phyloP scores from a whole-genome alignment of 2,888 invertebrate species.

The Rutpela maculata region DNA sequence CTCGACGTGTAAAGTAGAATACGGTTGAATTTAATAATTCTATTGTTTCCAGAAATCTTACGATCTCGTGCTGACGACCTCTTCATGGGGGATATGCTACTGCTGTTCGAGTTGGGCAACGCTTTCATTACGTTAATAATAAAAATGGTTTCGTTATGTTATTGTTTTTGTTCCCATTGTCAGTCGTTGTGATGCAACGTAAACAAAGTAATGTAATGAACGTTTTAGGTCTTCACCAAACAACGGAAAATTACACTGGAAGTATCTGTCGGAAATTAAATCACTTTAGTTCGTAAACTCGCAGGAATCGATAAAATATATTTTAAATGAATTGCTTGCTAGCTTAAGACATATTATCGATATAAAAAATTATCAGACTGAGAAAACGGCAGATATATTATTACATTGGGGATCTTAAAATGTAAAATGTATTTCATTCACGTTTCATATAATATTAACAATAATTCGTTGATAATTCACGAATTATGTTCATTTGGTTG shows the following conservation, averaged over 20 bases:
- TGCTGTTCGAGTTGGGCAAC: constrained; percentile 27
- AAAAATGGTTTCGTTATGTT: constrained; percentile 26
- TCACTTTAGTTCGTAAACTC: neutral
- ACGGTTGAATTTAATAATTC: constrained; percentile 23
- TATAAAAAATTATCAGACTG: too few species aligned
- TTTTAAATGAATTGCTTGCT: too few species aligned
- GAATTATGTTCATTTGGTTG: too few species aligned
- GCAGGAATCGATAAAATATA: neutral
- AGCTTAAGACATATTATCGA: too few species aligned
- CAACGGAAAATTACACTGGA: neutral
- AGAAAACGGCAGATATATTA: too few species aligned
- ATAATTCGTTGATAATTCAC: too few species aligned
- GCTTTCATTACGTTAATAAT: constrained; percentile 18
- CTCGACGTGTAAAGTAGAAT: constrained; percentile 22
- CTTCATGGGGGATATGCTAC: constrained; percentile 25
- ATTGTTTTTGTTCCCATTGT: constrained; percentile 17
- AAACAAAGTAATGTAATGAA: constrained; percentile 18
- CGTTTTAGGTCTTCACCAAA: neutral
- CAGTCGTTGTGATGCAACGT: constrained; percentile 18
- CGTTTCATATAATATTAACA: too few species aligned
- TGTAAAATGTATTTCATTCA: too few species aligned
- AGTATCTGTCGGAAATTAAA: constrained; percentile 10
- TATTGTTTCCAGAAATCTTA: constrained; percentile 32
- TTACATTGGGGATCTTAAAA: too few species aligned
- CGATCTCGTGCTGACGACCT: constrained; percentile 29